A percentile compares a stretch with the other conserved stretches of the same genome.
These are phyloP conservation scores for Callipepla californica DNA, from an alignment of 2,113 vertebrate genomes.

Conservation along the genomic window DNA sequence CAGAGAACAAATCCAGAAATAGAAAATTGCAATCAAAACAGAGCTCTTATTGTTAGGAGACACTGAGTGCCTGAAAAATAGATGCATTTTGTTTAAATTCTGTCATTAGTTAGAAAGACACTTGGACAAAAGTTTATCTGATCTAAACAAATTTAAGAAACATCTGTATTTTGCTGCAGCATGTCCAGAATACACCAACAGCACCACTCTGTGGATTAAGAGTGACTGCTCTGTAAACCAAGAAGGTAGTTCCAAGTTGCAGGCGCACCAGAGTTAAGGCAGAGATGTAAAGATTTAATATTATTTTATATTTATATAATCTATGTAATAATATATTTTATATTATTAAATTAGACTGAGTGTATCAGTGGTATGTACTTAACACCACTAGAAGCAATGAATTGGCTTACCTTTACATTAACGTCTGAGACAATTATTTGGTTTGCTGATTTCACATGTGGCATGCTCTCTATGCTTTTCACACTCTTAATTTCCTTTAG, in stretches of 20 bases:
- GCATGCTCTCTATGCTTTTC: background rate
- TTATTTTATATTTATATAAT: background rate
- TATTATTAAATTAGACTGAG: background rate
- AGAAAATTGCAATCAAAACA: background rate
- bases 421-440: background rate
- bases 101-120: conserved; percentile 27
- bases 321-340: background rate
- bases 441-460: background rate
- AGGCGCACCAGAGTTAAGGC: rapidly evolving
- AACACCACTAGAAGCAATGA: background rate
- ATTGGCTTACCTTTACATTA: background rate
- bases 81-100: conserved; percentile 22
- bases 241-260: background rate
- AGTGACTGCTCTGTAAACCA: background rate
- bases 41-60: background rate
- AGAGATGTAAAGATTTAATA: background rate
- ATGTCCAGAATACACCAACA: background rate
- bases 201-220: conserved; percentile 70
- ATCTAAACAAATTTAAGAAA: background rate
- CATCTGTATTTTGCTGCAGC: background rate
- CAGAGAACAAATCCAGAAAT: background rate
- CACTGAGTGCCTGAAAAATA: background rate
- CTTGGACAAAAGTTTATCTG: conserved; percentile 20
- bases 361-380: background rate
- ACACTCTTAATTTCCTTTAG: background rate